These are phyloP conservation scores for Sebastes oblongus DNA, from an alignment of 2,797 vertebrate species.

Conservation along the genomic window DNA sequence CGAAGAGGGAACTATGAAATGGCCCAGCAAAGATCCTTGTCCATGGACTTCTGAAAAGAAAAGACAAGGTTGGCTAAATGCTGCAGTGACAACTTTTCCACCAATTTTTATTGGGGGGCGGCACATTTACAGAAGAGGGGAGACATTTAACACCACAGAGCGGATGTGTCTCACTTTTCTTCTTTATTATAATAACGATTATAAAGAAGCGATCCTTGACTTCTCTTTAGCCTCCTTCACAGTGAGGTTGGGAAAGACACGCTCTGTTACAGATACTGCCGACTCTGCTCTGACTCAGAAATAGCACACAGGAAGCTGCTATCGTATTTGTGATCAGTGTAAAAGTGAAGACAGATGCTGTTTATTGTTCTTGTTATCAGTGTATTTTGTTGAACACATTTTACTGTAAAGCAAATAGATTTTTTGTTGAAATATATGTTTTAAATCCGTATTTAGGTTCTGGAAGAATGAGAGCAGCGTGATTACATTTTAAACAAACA, in stretches of 20 bases:
- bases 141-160: neutral
- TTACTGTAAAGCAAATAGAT: slow-evolving; percentile 10
- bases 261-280: neutral
- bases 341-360: slow-evolving; percentile 5
- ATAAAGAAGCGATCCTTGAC: neutral
- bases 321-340: neutral
- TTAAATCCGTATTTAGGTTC: neutral
- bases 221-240: neutral
- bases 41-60: slow-evolving; percentile 89
- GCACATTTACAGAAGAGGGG: neutral
- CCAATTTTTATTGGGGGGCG: neutral
- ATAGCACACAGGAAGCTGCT: neutral
- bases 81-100: neutral
- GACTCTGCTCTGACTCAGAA: neutral
- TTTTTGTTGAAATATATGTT: neutral
- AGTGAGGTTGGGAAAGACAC: neutral
- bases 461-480: neutral
- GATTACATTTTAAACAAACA: neutral
- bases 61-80: neutral
- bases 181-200: neutral
- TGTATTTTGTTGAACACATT: slow-evolving; percentile 28
- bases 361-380: slow-evolving; percentile 1
- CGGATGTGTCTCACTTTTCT: neutral
- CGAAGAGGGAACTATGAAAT: slow-evolving; percentile 83
- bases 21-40: slow-evolving; percentile 90